Conservation (phyloP, 2,888 invertebrate genomes). For the Rotaria magnacalcarata region DNA sequence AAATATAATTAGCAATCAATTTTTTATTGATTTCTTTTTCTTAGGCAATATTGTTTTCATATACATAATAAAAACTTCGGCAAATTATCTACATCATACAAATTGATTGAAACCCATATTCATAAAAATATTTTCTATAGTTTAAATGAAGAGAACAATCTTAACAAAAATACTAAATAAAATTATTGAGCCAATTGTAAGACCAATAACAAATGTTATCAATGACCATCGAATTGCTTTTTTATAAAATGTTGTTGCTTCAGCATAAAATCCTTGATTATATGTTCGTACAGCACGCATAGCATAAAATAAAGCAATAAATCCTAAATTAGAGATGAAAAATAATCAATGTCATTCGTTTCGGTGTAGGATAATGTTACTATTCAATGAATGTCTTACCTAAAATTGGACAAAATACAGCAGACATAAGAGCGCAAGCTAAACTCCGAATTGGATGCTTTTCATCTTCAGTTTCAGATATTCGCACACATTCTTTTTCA, state of each 20-base stretch:
- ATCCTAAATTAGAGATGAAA: not conserved
- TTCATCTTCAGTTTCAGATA: not conserved
- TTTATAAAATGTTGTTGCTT: not conserved
- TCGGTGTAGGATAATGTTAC: too few species aligned
- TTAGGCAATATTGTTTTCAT: not conserved
- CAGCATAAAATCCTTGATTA: constrained; percentile 31
- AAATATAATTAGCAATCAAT: not conserved
- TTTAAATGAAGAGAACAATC: not conserved
- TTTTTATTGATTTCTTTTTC: not conserved
- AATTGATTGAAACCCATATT: not conserved
- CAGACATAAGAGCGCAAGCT: not conserved
- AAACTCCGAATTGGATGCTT: not conserved
- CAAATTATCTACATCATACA: not conserved
- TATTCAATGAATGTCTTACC: not conserved
- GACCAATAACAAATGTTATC: constrained; percentile 23
- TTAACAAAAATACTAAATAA: not conserved
- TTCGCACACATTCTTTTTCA: not conserved
- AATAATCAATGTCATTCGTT: not conserved
- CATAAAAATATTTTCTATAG: not conserved
- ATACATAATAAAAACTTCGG: not conserved
- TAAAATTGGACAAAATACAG: not conserved
- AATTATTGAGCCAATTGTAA: constrained; percentile 3
- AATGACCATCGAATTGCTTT: constrained; percentile 9
- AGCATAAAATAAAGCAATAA: not conserved
- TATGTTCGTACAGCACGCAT: not conserved